Base-by-base conservation (phyloP, 2,888 invertebrate genomes). In the Venusia cambrica region DNA sequence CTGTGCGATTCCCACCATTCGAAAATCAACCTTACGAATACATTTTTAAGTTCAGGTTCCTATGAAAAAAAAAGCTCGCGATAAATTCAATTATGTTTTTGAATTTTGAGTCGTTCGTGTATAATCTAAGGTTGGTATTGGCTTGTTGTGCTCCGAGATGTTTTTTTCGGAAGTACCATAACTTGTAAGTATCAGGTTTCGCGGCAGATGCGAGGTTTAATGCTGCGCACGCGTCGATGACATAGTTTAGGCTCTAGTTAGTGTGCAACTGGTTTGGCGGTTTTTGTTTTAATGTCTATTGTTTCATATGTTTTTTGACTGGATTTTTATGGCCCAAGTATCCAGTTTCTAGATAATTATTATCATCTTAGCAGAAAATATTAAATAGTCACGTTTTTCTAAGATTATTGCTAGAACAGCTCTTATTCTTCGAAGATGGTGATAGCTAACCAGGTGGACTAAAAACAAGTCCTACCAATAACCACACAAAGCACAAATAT, bases 111-210 rank as follows among this genome's bases (percentile, higher is more conserved):
- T 19, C 59, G 30, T 25, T 2, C 2, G 0, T 2, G n/a, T 18
- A 1, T n/a, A 7, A 2, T 3, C 26, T 55, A 69, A 50, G 55
- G 58, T 61, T 45, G 48, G 38, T 45, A 52, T 60, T 66, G 12
- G 35, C 24, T 29, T 46, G 48, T 8, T 4, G 10, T 26, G 49
- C 48, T 46, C 48, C 39, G 8, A 31, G 28, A 20, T 31, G 24
- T 69, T 75, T 78, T 77, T 83, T 81, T 73, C 63, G 72, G 75
- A 77, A 77, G 70, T 73, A 64, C 58, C n/a, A 71, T 76, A 73
- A 75, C 74, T 81, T 77, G 77, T 76, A 28, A 73, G 73, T 75
- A 73, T 85, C 84, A 76, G 73, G 85, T 85, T 80, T 74, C 85
- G 64, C 61, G 60, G 72, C 85, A 85, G 84, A 84, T 85, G 85